Conservation (phyloP, 2,797 vertebrate genomes). For the Cyclura pinguis region DNA sequence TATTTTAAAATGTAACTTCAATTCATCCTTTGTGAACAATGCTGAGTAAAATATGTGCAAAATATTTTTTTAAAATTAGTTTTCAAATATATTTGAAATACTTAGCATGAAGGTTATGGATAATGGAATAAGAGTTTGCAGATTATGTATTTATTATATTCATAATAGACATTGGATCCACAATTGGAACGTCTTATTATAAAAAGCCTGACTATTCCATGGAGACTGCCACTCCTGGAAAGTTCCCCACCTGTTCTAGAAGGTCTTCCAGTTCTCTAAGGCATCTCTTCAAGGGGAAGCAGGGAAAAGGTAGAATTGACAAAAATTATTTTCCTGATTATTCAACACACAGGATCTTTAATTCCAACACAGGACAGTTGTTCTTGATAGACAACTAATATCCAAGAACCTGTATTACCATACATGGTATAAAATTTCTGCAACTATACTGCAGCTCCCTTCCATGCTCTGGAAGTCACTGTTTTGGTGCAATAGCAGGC, state of each 20-base stretch:
- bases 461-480: too few relatives aligned
- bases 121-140: background rate
- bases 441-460: too few relatives aligned
- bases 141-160: background rate
- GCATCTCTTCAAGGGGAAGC: too few relatives aligned
- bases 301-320: too few relatives aligned
- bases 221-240: background rate
- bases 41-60: conserved; percentile 3
- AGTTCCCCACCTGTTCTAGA: background rate
- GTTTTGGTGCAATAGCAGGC: too few relatives aligned
- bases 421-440: too few relatives aligned
- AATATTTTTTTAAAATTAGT: background rate
- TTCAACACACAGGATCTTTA: background rate
- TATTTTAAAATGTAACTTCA: conserved; percentile 10
- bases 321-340: background rate
- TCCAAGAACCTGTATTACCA: too few relatives aligned
- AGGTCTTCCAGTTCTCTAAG: background rate
- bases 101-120: background rate
- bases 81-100: background rate
- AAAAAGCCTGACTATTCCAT: background rate
- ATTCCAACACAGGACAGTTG: background rate
- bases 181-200: background rate
- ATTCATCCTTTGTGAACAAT: background rate
- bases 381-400: too few relatives aligned
- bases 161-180: background rate